phyloP scores from a whole-genome alignment of 2,888 invertebrate genomes.

The Eupithecia tripunctaria region DNA sequence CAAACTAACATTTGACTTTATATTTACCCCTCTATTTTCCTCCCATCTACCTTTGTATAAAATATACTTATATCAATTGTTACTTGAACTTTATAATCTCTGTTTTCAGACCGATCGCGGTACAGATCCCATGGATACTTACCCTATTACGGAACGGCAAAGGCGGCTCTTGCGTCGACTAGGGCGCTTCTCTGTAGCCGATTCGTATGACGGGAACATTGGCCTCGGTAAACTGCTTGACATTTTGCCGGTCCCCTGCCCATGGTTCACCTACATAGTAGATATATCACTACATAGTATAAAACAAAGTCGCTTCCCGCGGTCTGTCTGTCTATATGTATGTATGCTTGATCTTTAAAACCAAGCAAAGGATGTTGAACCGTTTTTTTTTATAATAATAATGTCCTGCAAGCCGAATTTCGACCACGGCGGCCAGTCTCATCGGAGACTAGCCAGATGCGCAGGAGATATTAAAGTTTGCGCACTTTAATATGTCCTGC shows the following conservation, averaged over 20 bases:
- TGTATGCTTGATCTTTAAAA: too few species aligned
- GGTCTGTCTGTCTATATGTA: too few species aligned
- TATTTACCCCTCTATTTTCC: slow-evolving; percentile 17
- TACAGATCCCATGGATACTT: slow-evolving; percentile 88
- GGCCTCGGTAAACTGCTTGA: neutral
- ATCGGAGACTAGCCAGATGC: too few species aligned
- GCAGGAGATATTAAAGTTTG: too few species aligned
- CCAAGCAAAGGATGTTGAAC: too few species aligned
- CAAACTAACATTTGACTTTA: slow-evolving; percentile 26
- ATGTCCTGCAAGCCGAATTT: too few species aligned
- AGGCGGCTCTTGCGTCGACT: slow-evolving; percentile 39
- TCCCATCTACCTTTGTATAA: slow-evolving; percentile 1
- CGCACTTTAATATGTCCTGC: too few species aligned
- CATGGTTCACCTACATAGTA: too few species aligned
- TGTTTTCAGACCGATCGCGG: slow-evolving; percentile 86
- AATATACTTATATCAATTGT: slow-evolving; percentile 1
- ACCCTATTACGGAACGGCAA: slow-evolving; percentile 49
- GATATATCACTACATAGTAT: too few species aligned
- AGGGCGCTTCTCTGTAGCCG: slow-evolving; percentile 38
- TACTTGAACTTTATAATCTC: neutral
- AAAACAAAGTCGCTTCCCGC: too few species aligned
- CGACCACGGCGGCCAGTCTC: too few species aligned
- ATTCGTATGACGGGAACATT: neutral
- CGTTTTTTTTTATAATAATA: too few species aligned
- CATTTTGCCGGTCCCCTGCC: neutral